Evolutionary conservation across 2,113 vertebrate genomes (phyloP), one percentile per base, ranked within the genome.

Genomic region (Hyla sarda): DNA sequence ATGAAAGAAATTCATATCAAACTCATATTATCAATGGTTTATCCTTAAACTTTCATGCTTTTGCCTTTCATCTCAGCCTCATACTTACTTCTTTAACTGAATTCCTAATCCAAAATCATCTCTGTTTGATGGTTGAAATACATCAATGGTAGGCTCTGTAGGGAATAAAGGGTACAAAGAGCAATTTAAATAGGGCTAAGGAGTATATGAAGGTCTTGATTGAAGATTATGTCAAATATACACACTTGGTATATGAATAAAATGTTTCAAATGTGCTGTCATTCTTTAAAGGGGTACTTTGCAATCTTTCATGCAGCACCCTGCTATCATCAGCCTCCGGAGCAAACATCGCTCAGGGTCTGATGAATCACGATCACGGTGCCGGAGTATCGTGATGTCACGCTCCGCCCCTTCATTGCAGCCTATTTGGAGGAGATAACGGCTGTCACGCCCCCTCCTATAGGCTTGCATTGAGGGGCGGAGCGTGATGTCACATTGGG

Each of bases 81-180:
- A 56, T 58, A 90, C 96, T 96, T 92, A 99, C 98, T 99, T 99
- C 92, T 99, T 99, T 87, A 99, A 93, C 90, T 99, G 98, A 87
- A 99, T 95, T 88, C 98, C 98, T 74, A 99, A 90, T 88, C 98
- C 98, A 47, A 99, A 99, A 56, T 97, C 96, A 82, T 99, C 98
- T 93, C 99, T 99, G 92, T 98, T 99, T 65, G 98, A 99, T 0
- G 98, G 98, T 92, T 99, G 98, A 92, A 99, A 99, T 88, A 99
- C 98, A 84, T 99, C 98, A 37, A 99, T 98, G 73, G 98, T 98
- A 0, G 98, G 98, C 92, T 99, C 98, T 99, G 93, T 0, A 47
- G 11, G 25, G 25, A 84, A 84, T 21, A 28, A 17, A 74, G 62
- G 34, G 47, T 21, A 54, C 10, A 17, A 6, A 62, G 23, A 47